Conservation (phyloP, 2,797 vertebrate species). For the Spondyliosoma cantharus region DNA sequence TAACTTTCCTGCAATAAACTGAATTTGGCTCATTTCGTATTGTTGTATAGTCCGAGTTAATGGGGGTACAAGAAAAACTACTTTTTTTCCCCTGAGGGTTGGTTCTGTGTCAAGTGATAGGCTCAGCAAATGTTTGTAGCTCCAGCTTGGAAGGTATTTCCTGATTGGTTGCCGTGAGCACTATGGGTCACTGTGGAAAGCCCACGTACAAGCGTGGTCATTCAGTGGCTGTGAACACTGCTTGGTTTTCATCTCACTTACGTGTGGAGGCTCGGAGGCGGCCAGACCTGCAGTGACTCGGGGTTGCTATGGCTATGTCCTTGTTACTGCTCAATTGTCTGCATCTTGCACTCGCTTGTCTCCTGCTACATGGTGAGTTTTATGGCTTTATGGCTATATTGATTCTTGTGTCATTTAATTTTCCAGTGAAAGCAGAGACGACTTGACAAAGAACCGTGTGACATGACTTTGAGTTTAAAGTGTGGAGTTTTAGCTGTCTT, state of each 20-base stretch:
- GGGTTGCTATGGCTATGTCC: slow-evolving; percentile 68
- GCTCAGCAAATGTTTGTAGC: slow-evolving; percentile 74
- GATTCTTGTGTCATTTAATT: neutral
- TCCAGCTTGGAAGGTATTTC: slow-evolving; percentile 76
- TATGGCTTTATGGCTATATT: slow-evolving; percentile 7
- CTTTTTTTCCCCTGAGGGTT: slow-evolving; percentile 3
- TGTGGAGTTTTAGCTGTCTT: neutral
- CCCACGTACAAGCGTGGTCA: slow-evolving; percentile 75
- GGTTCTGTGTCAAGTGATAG: slow-evolving; percentile 68
- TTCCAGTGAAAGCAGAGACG: neutral
- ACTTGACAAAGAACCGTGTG: neutral
- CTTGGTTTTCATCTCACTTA: slow-evolving; percentile 77
- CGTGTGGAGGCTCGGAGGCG: slow-evolving; percentile 67
- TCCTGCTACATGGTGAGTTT: slow-evolving; percentile 74
- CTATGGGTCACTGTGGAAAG: slow-evolving; percentile 73
- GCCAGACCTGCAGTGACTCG: slow-evolving; percentile 59
- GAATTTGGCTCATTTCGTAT: slow-evolving; percentile 5
- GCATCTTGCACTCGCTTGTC: slow-evolving; percentile 51
- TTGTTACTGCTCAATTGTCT: slow-evolving; percentile 57
- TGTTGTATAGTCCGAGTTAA: slow-evolving; percentile 31
- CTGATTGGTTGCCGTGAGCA: slow-evolving; percentile 80
- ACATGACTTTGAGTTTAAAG: neutral
- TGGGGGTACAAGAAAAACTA: slow-evolving; percentile 27
- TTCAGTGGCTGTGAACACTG: slow-evolving; percentile 79
- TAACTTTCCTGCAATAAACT: slow-evolving; percentile 10